These are phyloP conservation scores for Agrilus biguttatus DNA, from an alignment of 2,888 invertebrate genomes.

Conservation along the genomic window DNA sequence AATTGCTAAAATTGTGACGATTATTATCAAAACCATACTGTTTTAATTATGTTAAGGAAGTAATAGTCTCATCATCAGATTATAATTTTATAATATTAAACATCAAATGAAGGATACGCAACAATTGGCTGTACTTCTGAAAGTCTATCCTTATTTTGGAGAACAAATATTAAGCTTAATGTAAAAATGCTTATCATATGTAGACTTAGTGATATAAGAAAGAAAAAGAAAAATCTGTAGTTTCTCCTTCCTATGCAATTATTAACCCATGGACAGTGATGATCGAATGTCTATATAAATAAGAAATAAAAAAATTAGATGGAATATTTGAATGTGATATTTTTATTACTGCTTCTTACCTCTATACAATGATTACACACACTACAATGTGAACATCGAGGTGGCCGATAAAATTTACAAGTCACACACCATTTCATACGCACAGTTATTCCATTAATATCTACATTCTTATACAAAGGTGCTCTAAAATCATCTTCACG, in stretches of 20 bases:
- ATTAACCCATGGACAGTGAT: slow-evolving; percentile 98
- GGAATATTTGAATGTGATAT: too few relatives aligned
- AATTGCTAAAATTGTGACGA: slow-evolving; percentile 82
- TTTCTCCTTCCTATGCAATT: slow-evolving; percentile 95
- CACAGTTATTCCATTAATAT: slow-evolving; percentile 96
- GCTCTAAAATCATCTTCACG: slow-evolving; percentile 94
- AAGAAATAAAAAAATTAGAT: neutral
- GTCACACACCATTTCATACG: slow-evolving; percentile 99
- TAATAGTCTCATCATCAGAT: too few relatives aligned
- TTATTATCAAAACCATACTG: slow-evolving; percentile 82
- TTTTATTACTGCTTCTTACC: slow-evolving; percentile 36
- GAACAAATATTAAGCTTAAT: slow-evolving; percentile 81
- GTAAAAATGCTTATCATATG: slow-evolving; percentile 98
- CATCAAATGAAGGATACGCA: slow-evolving; percentile 62
- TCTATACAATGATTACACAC: slow-evolving; percentile 98
- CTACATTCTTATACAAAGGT: slow-evolving; percentile 91
- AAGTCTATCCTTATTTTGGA: slow-evolving; percentile 69
- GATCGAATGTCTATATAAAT: slow-evolving; percentile 80
- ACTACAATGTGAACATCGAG: slow-evolving; percentile 97
- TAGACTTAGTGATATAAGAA: slow-evolving; percentile 86
- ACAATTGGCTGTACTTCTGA: slow-evolving; percentile 69
- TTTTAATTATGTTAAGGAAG: slow-evolving; percentile 18
- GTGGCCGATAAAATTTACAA: slow-evolving; percentile 98
- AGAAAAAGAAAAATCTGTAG: slow-evolving; percentile 98
- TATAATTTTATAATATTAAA: neutral